Conservation (phyloP, 30 jellyfish, hydroid and myxozoan species). For the Hydractinia echinata region DNA sequence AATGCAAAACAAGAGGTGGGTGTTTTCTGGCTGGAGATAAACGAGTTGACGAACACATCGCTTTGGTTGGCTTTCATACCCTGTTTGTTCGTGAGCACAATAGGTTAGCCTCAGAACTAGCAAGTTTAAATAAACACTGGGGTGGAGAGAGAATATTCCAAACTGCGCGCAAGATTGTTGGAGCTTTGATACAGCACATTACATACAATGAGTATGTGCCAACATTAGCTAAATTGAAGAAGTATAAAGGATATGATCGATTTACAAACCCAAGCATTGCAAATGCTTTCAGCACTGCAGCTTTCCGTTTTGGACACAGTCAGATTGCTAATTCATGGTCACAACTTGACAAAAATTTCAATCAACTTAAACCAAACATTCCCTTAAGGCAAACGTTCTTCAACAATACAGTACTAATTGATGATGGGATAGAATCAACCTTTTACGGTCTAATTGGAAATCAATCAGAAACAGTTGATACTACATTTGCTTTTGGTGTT, state of each 20-base stretch:
- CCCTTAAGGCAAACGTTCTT: slow-evolving; percentile 31
- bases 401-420: slow-evolving; percentile 47
- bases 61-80: slow-evolving; percentile 14
- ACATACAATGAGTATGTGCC: slow-evolving; percentile 17
- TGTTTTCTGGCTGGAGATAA: slow-evolving; percentile 20
- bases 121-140: not conserved
- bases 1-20: slow-evolving; percentile 7
- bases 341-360: slow-evolving; percentile 28
- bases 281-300: slow-evolving; percentile 35
- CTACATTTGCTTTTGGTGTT: slow-evolving; percentile 31
- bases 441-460: slow-evolving; percentile 65
- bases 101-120: not conserved
- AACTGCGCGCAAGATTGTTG: slow-evolving; percentile 12
- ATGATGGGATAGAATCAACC: slow-evolving; percentile 71
- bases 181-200: slow-evolving; percentile 20
- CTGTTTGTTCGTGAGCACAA: slow-evolving; percentile 14
- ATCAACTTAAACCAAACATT: slow-evolving; percentile 20
- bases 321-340: slow-evolving; percentile 4
- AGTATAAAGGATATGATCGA: slow-evolving; percentile 6
- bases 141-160: slow-evolving; percentile 6
- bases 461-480: slow-evolving; percentile 44
- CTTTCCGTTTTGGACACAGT: slow-evolving; percentile 47
- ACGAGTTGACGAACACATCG: slow-evolving; percentile 17
- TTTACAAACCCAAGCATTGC: not conserved
- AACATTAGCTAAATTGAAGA: not conserved